phyloP scores from a whole-genome alignment of 2,797 vertebrate genomes.

The Schizopygopsis pylzovi region DNA sequence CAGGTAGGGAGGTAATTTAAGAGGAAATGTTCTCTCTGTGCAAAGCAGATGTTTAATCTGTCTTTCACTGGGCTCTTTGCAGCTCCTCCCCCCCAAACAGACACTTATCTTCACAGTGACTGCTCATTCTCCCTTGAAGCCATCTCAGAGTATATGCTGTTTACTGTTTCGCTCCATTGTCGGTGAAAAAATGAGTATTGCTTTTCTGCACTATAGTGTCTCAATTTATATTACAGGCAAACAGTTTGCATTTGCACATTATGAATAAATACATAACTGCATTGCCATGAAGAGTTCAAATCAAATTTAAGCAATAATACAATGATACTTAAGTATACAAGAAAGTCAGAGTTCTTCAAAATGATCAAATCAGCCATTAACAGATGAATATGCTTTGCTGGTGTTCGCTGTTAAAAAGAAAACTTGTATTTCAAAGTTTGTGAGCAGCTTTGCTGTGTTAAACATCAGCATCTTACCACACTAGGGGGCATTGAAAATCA shows the following conservation, averaged over 20 bases:
- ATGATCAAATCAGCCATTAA: not conserved
- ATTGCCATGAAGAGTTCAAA: not conserved
- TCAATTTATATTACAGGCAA: not conserved
- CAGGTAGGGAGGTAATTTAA: slow-evolving; percentile 53
- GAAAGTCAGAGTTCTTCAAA: not conserved
- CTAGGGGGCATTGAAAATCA: slow-evolving; percentile 56
- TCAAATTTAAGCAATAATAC: not conserved
- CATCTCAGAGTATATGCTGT: slow-evolving; percentile 46
- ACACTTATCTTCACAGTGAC: slow-evolving; percentile 64
- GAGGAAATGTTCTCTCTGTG: slow-evolving; percentile 61
- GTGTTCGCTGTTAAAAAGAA: not conserved
- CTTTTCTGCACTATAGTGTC: not conserved
- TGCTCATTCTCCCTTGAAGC: slow-evolving; percentile 60
- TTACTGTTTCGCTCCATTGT: not conserved
- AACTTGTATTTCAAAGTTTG: not conserved
- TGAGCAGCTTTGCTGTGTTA: not conserved
- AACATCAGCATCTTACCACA: slow-evolving; percentile 44
- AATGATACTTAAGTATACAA: not conserved
- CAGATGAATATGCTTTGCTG: not conserved
- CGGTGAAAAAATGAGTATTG: not conserved
- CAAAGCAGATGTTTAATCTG: slow-evolving; percentile 62
- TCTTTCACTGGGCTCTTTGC: slow-evolving; percentile 54
- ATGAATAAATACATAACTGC: not conserved
- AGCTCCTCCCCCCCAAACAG: slow-evolving; percentile 50
- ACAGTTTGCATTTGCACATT: not conserved